A percentile compares a stretch with the other conserved stretches of the same genome.
Conservation (phyloP, 1,140 invertebrate genomes). For the Batillaria attramentaria region DNA sequence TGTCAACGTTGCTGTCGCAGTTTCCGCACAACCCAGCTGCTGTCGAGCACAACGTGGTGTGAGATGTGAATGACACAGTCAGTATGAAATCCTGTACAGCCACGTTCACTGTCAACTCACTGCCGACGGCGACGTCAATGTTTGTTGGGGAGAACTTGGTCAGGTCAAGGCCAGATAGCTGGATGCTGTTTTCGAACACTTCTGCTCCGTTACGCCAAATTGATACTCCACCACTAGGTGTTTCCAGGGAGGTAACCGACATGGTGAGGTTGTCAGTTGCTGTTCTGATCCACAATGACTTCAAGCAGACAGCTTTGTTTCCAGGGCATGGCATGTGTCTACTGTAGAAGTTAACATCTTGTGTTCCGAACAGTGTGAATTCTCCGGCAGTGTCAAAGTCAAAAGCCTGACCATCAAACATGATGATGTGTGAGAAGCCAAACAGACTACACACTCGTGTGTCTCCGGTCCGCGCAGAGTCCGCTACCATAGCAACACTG, state of each 20-base stretch:
- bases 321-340: constrained; percentile 36
- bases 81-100: constrained; percentile 23
- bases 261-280: constrained; percentile 38
- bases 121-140: constrained; percentile 21
- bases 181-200: constrained; percentile 26
- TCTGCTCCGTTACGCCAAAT: constrained; percentile 34
- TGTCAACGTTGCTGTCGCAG: constrained; percentile 44
- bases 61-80: constrained; percentile 25
- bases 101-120: constrained; percentile 28
- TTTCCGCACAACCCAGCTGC: constrained; percentile 44
- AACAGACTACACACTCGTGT: constrained; percentile 38
- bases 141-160: constrained; percentile 25
- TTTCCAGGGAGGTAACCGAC: constrained; percentile 19
- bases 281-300: constrained; percentile 38
- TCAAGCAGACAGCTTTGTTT: constrained; percentile 34
- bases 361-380: constrained; percentile 33
- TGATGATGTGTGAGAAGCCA: constrained; percentile 43
- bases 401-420: constrained; percentile 54
- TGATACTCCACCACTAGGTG: neutral
- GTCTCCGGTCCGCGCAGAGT: constrained; percentile 1
- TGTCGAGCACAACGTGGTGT: constrained; percentile 26
- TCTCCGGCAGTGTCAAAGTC: constrained; percentile 39
- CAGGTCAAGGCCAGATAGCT: constrained; percentile 1
- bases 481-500: constrained; percentile 24
- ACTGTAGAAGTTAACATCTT: constrained; percentile 17